A percentile compares a stretch with the other conserved stretches of the same genome.
Conservation (phyloP, 1,140 invertebrate species). For the Papilio aristodemus region DNA sequence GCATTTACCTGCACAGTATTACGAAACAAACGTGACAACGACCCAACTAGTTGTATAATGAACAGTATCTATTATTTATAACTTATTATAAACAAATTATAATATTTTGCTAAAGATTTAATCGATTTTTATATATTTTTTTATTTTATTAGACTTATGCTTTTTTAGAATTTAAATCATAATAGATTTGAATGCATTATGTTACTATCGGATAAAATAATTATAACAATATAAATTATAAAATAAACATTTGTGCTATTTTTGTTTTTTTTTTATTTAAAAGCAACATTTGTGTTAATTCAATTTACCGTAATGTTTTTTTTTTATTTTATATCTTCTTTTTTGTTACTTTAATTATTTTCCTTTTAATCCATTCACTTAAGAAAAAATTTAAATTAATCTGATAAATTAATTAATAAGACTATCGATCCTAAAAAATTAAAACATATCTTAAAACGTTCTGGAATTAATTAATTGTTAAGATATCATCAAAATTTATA, state of each 20-base stretch:
- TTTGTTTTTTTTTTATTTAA: no score
- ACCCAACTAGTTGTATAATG: slow-evolving; percentile 7
- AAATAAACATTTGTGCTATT: not conserved
- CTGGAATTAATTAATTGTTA: slow-evolving; percentile 2
- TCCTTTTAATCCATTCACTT: not conserved
- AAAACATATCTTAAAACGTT: no score
- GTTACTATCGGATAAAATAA: not conserved
- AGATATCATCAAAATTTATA: slow-evolving; percentile 33
- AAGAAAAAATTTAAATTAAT: not conserved
- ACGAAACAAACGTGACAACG: slow-evolving; percentile 22
- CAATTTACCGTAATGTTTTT: not conserved
- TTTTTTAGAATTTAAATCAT: not conserved
- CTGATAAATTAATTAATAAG: no score
- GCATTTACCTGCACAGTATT: slow-evolving; percentile 29
- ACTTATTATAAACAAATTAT: slow-evolving; percentile 14
- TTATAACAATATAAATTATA: not conserved
- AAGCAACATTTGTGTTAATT: not conserved
- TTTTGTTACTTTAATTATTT: not conserved
- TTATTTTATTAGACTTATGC: not conserved
- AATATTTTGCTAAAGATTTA: not conserved
- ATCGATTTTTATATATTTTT: not conserved
- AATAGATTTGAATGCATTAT: not conserved
- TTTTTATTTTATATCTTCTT: slow-evolving; percentile 6
- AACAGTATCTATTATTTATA: slow-evolving; percentile 12
- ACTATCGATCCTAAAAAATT: no score